A percentile compares a stretch with the other conserved stretches of the same genome.
Conservation (phyloP, 2,888 invertebrate species). For the Mesochorus sp. region DNA sequence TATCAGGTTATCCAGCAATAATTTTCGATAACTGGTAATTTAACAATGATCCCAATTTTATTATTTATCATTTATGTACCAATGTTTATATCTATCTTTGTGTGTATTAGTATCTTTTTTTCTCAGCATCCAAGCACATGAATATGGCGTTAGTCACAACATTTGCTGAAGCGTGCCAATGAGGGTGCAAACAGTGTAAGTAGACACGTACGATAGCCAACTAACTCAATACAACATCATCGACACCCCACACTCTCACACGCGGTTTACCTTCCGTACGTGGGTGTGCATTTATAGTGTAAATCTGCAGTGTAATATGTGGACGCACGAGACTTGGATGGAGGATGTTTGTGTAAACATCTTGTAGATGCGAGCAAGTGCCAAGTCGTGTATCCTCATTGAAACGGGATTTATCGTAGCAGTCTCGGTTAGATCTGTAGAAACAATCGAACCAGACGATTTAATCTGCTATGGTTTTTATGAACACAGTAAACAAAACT, state of each 20-base stretch:
- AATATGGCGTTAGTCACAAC: no score
- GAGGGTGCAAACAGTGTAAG: slow-evolving; percentile 56
- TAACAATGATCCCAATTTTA: no score
- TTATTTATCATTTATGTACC: no score
- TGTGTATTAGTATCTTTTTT: slow-evolving; percentile 31
- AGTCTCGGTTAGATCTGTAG: slow-evolving; percentile 5
- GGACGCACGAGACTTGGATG: slow-evolving; percentile 22
- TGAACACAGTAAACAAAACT: no score
- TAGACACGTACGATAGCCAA: slow-evolving; percentile 57
- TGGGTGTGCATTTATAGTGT: slow-evolving; percentile 1
- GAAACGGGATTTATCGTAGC: slow-evolving; percentile 14
- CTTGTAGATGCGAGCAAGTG: slow-evolving; percentile 35
- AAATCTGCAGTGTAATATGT: slow-evolving; percentile 26
- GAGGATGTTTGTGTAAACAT: slow-evolving; percentile 39
- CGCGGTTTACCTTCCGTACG: slow-evolving; percentile 32
- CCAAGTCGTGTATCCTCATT: slow-evolving; percentile 26
- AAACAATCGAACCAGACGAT: slow-evolving; percentile 14
- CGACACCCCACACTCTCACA: slow-evolving; percentile 31
- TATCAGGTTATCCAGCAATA: no score
- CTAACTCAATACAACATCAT: slow-evolving; percentile 51
- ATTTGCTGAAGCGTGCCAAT: slow-evolving; percentile 67
- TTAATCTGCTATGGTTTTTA: no score
- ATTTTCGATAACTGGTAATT: no score
- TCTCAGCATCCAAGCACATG: no score
- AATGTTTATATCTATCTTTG: slow-evolving; percentile 6